Evolutionary conservation across 2,113 vertebrate genomes (phyloP).

Genomic region (Dryoscopus gambensis): DNA sequence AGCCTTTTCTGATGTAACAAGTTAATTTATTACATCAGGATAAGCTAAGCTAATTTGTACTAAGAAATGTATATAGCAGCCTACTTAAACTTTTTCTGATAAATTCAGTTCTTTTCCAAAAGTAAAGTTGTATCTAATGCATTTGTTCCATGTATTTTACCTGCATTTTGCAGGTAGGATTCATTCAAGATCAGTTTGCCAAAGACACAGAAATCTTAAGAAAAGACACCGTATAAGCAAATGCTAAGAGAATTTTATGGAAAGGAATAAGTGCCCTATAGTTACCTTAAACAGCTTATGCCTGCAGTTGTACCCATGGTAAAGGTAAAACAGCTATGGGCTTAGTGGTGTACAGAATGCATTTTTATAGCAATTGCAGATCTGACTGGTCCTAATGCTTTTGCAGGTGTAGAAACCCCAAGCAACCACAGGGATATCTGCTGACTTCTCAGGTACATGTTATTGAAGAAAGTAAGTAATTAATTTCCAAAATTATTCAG

Average conservation of each 20-base stretch:
- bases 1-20: not conserved
- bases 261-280: not conserved
- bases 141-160: not conserved
- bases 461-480: not conserved
- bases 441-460: not conserved
- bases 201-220: not conserved
- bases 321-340: not conserved
- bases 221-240: not conserved
- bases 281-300: not conserved
- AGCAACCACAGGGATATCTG: not conserved
- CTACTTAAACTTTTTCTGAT: not conserved
- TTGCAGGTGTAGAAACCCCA: not conserved
- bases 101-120: not conserved
- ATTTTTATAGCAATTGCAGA: not conserved
- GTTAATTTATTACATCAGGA: not conserved
- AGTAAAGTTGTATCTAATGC: not conserved
- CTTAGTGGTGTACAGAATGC: no score
- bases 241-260: not conserved
- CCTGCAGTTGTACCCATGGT: not conserved
- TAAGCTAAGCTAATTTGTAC: not conserved
- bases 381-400: not conserved
- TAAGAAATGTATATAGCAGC: not conserved
- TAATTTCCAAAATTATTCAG: not conserved
- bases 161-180: not conserved
- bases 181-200: not conserved